Percentiles rank a stretch among this genome's conserved stretches.
Conservation (phyloP, 2,113 vertebrate species). For the Athene cunicularia region DNA sequence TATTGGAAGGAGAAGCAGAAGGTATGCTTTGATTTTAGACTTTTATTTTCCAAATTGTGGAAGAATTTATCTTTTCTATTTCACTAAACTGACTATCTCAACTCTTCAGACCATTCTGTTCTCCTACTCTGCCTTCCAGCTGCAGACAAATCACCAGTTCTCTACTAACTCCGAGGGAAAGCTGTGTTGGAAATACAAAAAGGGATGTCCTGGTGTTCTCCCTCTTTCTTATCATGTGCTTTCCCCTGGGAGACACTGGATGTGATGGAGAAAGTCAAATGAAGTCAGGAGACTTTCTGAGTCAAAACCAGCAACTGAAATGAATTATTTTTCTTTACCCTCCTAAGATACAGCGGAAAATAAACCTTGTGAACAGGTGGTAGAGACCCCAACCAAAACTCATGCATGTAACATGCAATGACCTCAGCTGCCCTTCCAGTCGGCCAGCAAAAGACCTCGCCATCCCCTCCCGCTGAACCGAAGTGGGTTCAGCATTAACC, state of each 20-base stretch:
- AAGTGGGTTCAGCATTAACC: not conserved
- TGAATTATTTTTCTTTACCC: not conserved
- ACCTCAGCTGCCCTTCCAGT: conserved; percentile 11
- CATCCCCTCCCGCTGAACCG: not conserved
- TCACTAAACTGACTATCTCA: not conserved
- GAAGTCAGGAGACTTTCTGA: not conserved
- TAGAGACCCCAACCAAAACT: not conserved
- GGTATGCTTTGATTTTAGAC: not conserved
- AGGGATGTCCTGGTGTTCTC: conserved; percentile 35
- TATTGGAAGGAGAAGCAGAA: not conserved
- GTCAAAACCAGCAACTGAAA: not conserved
- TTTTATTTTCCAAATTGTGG: not conserved
- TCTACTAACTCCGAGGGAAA: not conserved
- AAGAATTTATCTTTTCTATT: not conserved
- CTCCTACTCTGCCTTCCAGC: not conserved
- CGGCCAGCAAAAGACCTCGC: not conserved
- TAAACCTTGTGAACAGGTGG: not conserved
- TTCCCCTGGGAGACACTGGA: not conserved
- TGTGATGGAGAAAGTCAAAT: not conserved
- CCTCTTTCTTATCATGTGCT: not conserved
- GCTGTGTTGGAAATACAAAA: not conserved
- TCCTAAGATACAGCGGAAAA: not conserved
- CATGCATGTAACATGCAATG: not conserved
- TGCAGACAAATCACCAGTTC: not conserved
- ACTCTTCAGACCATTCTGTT: not conserved